Conservation (phyloP, 2,113 vertebrate genomes). For the Mormyrus lacerda region DNA sequence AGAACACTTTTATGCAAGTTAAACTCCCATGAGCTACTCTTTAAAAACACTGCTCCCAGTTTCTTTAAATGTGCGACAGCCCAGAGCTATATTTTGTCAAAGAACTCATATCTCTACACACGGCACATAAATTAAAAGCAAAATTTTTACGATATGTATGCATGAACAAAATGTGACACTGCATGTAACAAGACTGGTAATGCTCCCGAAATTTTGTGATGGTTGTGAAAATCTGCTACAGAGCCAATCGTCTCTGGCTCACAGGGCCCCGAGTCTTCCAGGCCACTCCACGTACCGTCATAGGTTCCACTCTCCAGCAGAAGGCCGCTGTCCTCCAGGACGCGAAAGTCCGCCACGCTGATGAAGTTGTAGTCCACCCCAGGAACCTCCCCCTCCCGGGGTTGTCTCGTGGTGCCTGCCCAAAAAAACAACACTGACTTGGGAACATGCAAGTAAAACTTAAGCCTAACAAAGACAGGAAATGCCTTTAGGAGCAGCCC, state of each 20-base stretch:
- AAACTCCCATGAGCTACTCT: neutral
- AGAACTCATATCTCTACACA: neutral
- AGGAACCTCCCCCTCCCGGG: constrained; percentile 92
- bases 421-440: constrained; percentile 17
- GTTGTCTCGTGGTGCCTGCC: constrained; percentile 91
- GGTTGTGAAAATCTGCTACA: neutral
- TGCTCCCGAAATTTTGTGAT: neutral
- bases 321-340: constrained; percentile 88
- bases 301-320: constrained; percentile 96
- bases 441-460: neutral
- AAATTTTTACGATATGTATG: neutral
- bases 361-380: constrained; percentile 99
- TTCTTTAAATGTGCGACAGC: neutral
- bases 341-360: constrained; percentile 87
- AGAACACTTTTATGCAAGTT: too few relatives aligned
- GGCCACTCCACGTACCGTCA: constrained; percentile 68
- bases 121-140: neutral
- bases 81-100: neutral
- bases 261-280: neutral
- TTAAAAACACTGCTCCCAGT: neutral
- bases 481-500: neutral
- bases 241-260: neutral
- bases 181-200: neutral
- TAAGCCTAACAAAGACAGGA: neutral
- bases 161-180: neutral